These are phyloP conservation scores for Sinocyclocheilus rhinocerous DNA, from an alignment of 2,113 vertebrate species.

Conservation along the genomic window DNA sequence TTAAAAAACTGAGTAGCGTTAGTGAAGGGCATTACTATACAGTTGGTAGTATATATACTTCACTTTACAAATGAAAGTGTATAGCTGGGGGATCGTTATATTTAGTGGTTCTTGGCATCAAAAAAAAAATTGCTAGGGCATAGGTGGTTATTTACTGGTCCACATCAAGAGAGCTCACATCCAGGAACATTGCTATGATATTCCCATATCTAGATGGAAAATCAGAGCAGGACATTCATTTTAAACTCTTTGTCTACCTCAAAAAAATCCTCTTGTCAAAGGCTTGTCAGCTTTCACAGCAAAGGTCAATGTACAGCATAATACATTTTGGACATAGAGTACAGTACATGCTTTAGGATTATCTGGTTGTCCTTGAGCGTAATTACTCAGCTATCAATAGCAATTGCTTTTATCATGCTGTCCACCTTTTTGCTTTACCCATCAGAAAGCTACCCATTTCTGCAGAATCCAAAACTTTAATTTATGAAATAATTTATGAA, in stretches of 20 bases:
- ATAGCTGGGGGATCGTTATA: neutral
- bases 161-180: too few species aligned
- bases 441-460: neutral
- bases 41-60: neutral
- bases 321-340: neutral
- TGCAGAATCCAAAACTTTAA: neutral
- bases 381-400: neutral
- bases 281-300: too few species aligned
- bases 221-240: neutral
- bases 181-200: too few species aligned
- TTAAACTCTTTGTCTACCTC: neutral
- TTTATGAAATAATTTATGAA: neutral
- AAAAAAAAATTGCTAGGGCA: too few species aligned
- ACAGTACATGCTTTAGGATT: neutral
- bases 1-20: neutral
- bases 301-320: too few species aligned
- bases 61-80: neutral
- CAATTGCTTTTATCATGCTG: neutral
- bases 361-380: neutral
- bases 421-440: constrained; percentile 10
- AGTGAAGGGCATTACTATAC: neutral
- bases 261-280: too few species aligned
- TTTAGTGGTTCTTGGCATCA: neutral
- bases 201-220: neutral
- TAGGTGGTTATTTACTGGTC: too few species aligned